phyloP scores from a whole-genome alignment of 1,140 invertebrate genomes.

The Megathymus violae region DNA sequence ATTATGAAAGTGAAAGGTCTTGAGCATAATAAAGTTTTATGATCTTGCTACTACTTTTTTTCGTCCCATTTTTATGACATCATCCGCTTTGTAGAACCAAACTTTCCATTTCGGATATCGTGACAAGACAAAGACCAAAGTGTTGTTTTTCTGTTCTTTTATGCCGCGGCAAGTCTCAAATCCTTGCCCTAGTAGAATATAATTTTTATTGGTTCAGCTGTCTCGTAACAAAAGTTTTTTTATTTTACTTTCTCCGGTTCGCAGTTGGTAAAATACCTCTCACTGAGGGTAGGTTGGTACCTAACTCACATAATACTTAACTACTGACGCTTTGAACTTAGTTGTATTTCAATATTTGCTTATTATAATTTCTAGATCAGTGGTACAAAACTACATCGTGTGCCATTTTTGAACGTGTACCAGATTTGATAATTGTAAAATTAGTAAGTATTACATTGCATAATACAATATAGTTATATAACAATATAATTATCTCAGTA shows the following conservation, averaged over 20 bases:
- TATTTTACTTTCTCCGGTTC: not conserved
- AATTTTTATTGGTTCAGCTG: conserved; percentile 3
- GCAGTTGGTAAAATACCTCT: not conserved
- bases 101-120: conserved; percentile 42
- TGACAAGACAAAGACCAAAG: conserved; percentile 13
- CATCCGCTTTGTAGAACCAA: conserved; percentile 44
- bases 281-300: no score
- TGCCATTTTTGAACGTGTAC: no score
- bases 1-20: conserved; percentile 60
- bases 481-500: no score
- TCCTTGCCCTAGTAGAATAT: conserved; percentile 12
- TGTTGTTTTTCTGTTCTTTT: conserved; percentile 26
- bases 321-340: no score
- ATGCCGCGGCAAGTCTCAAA: conserved; percentile 6
- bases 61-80: conserved; percentile 52
- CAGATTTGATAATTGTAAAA: no score
- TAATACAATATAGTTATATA: no score
- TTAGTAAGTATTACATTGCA: no score
- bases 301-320: no score
- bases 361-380: no score
- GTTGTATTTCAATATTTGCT: no score
- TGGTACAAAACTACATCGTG: no score
- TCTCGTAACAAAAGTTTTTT: not conserved
- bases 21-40: conserved; percentile 49
- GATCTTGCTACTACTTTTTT: conserved; percentile 52